These are phyloP conservation scores for Apamea epomidion DNA, from an alignment of 2,888 invertebrate genomes.

Conservation along the genomic window DNA sequence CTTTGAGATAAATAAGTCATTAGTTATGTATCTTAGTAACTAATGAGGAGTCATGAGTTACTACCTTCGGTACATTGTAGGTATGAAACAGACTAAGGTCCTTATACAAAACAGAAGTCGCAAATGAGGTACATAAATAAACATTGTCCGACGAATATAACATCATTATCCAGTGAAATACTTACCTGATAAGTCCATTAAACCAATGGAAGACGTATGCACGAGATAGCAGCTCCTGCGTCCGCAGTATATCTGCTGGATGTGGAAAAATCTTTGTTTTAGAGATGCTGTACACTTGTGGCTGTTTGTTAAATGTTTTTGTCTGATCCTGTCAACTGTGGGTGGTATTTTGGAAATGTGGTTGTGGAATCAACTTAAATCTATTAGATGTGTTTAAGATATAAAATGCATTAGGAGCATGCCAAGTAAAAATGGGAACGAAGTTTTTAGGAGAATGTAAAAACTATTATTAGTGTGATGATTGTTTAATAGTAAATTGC, in stretches of 20 bases:
- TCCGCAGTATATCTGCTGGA: conserved; percentile 64
- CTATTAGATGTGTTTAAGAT: background rate
- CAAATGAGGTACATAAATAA: conserved; percentile 59
- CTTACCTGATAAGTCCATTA: conserved; percentile 74
- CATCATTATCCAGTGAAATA: conserved; percentile 70
- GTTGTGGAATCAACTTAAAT: background rate
- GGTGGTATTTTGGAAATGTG: background rate
- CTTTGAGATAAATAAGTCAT: conserved; percentile 16
- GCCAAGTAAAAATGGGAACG: background rate
- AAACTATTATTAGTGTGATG: too few relatives aligned
- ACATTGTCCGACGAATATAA: conserved; percentile 56
- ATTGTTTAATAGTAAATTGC: too few relatives aligned
- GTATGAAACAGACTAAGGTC: conserved; percentile 25
- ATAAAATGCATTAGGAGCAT: background rate
- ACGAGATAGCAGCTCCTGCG: conserved; percentile 64
- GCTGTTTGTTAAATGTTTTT: background rate
- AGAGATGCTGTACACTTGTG: conserved; percentile 65
- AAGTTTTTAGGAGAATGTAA: background rate
- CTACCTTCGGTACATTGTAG: background rate
- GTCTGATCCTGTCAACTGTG: background rate
- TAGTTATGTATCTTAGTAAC: background rate
- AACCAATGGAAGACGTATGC: conserved; percentile 70
- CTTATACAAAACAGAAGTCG: conserved; percentile 64
- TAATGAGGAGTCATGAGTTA: background rate
- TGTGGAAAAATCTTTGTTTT: conserved; percentile 65